A percentile compares a stretch with the other conserved stretches of the same genome.
These are phyloP conservation scores for Chiridota heheva DNA, from an alignment of 35 echinoderm and acorn worm genomes.

Conservation along the genomic window DNA sequence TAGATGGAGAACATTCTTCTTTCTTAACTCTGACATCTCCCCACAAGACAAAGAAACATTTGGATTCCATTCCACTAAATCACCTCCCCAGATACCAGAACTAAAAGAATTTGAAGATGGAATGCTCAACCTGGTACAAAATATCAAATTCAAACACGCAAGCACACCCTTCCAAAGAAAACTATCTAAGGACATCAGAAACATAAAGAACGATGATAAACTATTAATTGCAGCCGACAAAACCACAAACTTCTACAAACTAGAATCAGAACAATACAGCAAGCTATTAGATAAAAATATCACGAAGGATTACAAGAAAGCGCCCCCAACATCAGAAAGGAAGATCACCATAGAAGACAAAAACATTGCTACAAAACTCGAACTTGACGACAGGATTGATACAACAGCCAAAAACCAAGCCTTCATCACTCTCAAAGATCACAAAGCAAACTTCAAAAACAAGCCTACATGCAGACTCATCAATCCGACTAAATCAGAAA, in stretches of 20 bases:
- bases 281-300: slow-evolving; percentile 4
- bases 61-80: slow-evolving; percentile 10
- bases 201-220: background rate
- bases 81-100: slow-evolving; percentile 40
- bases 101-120: slow-evolving; percentile 35
- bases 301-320: slow-evolving; percentile 28
- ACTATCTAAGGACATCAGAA: background rate
- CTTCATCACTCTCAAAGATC: too few relatives aligned
- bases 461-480: too few relatives aligned
- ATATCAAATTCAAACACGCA: slow-evolving; percentile 23
- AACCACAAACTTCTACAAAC: slow-evolving; percentile 14
- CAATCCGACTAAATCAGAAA: too few relatives aligned
- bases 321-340: background rate
- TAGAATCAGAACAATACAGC: background rate
- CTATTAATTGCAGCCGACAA: slow-evolving; percentile 21
- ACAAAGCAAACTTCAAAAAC: too few relatives aligned
- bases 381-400: slow-evolving; percentile 12
- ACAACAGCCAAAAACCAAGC: slow-evolving; percentile 11
- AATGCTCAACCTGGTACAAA: slow-evolving; percentile 1
- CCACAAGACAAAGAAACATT: background rate
- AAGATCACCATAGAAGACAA: background rate
- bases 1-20: slow-evolving; percentile 37
- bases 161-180: slow-evolving; percentile 16
- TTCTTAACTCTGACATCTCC: slow-evolving; percentile 24
- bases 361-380: slow-evolving; percentile 11